A percentile compares a stretch with the other conserved stretches of the same genome.
Conservation (phyloP, 92 coral and sea anemone species). For the Heliopora coerulea region DNA sequence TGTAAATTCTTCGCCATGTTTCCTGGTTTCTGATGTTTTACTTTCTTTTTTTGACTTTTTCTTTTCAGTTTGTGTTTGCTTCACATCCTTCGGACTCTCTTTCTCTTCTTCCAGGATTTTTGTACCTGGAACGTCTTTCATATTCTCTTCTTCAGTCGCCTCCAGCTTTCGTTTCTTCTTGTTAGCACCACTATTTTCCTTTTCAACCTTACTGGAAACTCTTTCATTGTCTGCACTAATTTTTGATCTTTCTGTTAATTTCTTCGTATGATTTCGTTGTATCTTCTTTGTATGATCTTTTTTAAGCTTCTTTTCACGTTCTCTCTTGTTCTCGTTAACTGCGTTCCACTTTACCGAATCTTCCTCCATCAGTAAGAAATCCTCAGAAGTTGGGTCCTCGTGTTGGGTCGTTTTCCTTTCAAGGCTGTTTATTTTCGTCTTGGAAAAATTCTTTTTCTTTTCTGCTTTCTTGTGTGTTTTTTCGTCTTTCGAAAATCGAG, state of each 20-base stretch:
- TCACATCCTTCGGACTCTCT: not conserved
- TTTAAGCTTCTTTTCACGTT: too few relatives aligned
- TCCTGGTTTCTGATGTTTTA: not conserved
- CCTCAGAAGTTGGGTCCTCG: not conserved
- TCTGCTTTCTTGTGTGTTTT: not conserved
- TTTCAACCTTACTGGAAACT: not conserved
- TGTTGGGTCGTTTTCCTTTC: not conserved
- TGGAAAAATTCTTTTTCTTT: not conserved
- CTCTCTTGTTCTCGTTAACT: too few relatives aligned
- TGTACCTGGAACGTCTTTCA: not conserved
- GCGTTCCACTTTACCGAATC: too few relatives aligned
- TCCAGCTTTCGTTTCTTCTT: not conserved
- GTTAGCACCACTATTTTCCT: not conserved
- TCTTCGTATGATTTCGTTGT: not conserved
- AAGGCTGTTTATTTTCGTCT: not conserved
- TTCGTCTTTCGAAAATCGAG: not conserved
- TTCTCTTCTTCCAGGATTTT: not conserved
- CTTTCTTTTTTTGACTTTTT: too few relatives aligned
- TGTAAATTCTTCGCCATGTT: not conserved
- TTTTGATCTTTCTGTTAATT: not conserved
- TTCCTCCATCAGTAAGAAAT: not conserved
- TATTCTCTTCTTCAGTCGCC: not conserved
- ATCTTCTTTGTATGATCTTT: not conserved
- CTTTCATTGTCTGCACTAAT: not conserved
- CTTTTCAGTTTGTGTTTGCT: not conserved